Conservation (phyloP, 2,113 vertebrate genomes). For the Callipepla squamata region DNA sequence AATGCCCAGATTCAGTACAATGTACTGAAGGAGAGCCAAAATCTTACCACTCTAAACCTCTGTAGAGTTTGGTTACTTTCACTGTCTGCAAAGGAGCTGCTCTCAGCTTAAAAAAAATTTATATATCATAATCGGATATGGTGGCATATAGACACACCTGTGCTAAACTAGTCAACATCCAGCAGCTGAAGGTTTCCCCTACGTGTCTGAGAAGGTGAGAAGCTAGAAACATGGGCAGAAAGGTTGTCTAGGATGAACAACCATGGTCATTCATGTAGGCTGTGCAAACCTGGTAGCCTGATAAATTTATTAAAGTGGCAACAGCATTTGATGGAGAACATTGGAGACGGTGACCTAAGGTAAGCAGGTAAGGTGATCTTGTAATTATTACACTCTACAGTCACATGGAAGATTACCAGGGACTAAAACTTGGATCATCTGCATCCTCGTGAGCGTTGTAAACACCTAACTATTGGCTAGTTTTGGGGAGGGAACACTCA, state of each 20-base stretch:
- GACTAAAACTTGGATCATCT: conserved; percentile 11
- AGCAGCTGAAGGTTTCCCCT: neutral
- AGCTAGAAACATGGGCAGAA: neutral
- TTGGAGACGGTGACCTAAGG: neutral
- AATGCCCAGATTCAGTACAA: neutral
- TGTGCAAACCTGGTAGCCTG: neutral
- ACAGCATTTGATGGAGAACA: neutral
- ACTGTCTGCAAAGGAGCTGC: neutral
- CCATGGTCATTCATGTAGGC: neutral
- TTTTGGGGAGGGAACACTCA: conserved; percentile 42
- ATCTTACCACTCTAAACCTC: neutral
- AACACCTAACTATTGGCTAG: conserved; percentile 34
- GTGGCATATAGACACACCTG: neutral
- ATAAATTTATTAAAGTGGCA: neutral
- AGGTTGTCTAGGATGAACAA: neutral
- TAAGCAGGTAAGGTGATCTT: neutral
- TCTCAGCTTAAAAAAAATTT: neutral
- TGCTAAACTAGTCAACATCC: neutral
- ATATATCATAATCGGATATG: neutral
- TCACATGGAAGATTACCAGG: neutral
- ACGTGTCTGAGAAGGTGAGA: neutral
- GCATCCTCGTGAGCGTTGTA: neutral
- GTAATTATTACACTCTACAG: neutral
- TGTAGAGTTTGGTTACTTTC: neutral
- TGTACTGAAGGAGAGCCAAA: neutral